Evolutionary conservation across 2,888 invertebrate species (phyloP).

Genomic region (Drosophila tripunctata): DNA sequence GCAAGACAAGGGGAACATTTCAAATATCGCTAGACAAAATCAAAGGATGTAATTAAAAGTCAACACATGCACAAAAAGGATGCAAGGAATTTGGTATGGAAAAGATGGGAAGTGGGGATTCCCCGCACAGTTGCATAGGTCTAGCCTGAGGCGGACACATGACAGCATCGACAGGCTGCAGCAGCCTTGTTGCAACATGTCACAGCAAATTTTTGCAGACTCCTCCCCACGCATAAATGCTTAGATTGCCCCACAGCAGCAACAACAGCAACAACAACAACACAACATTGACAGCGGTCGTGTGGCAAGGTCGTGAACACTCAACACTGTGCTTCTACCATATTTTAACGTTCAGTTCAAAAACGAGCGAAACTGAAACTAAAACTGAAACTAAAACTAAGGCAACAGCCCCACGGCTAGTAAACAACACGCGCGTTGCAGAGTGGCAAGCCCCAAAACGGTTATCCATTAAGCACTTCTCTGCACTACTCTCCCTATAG

Average conservation of each 20-base stretch:
- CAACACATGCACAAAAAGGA: not conserved
- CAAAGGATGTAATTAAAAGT: constrained; percentile 20
- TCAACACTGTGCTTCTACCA: constrained; percentile 1
- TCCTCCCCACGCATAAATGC: constrained; percentile 23
- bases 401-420: constrained; percentile 55
- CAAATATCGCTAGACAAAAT: not conserved
- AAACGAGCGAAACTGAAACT: too few relatives aligned
- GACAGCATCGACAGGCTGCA: not conserved
- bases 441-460: constrained; percentile 29
- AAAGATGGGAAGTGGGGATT: not conserved
- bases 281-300: constrained; percentile 40
- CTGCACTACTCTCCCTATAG: too few relatives aligned
- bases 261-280: constrained; percentile 16
- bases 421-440: constrained; percentile 36
- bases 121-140: constrained; percentile 32
- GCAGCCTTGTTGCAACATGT: constrained; percentile 14
- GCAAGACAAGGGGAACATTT: not conserved
- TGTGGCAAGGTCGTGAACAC: constrained; percentile 53
- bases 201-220: constrained; percentile 31
- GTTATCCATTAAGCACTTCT: not conserved
- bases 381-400: constrained; percentile 56
- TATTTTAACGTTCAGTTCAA: constrained; percentile 16
- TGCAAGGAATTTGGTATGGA: too few relatives aligned
- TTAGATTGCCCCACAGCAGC: constrained; percentile 38
- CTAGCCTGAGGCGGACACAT: constrained; percentile 26